phyloP scores from a whole-genome alignment of 2,113 vertebrate species.

The Ochotona princeps region DNA sequence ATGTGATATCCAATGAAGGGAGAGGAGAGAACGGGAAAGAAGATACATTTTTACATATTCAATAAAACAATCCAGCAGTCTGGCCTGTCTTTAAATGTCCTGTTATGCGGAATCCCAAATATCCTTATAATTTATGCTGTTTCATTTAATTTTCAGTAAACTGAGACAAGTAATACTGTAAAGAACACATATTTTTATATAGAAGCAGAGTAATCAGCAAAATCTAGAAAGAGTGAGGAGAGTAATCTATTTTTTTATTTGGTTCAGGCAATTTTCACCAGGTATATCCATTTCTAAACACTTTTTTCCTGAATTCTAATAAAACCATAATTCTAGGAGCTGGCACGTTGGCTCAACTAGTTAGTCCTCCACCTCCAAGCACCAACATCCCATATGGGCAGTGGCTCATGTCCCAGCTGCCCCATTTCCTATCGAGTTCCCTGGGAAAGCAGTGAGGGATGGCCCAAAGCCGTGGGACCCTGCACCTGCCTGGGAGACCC shows the following conservation, averaged over 20 bases:
- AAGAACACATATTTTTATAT: neutral
- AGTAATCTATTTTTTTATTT: neutral
- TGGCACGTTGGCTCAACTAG: too few relatives aligned
- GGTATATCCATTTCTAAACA: neutral
- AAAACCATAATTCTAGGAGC: neutral
- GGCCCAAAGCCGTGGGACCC: too few relatives aligned
- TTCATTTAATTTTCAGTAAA: neutral
- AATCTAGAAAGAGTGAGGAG: neutral
- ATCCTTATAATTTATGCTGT: constrained; percentile 17
- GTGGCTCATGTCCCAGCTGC: too few relatives aligned
- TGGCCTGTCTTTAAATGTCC: constrained; percentile 70
- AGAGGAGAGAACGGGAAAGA: constrained; percentile 36
- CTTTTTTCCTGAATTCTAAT: neutral
- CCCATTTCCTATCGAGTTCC: too few relatives aligned
- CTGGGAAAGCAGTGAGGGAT: too few relatives aligned
- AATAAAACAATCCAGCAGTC: constrained; percentile 36
- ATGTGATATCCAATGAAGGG: neutral
- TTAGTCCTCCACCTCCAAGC: too few relatives aligned
- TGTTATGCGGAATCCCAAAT: constrained; percentile 63
- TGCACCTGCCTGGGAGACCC: too few relatives aligned
- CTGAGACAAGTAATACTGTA: constrained; percentile 31
- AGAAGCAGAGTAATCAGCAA: neutral
- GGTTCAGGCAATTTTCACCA: neutral
- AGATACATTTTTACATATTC: constrained; percentile 64
- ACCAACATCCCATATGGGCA: too few relatives aligned